Evolutionary conservation across 2,113 vertebrate genomes (phyloP).

Genomic region (Percopsis transmontana): DNA sequence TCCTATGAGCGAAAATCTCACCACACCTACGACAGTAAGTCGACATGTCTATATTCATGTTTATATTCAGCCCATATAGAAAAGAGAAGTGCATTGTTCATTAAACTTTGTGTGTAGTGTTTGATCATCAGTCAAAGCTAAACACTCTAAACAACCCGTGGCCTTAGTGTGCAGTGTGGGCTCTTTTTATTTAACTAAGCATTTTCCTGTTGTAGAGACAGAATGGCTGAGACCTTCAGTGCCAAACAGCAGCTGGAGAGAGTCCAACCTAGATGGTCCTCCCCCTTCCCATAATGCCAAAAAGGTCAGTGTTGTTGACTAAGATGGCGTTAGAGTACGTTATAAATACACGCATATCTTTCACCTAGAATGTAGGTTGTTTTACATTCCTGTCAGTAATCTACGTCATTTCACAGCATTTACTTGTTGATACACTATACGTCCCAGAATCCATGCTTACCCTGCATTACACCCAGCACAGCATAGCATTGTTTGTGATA

Average conservation of each 20-base stretch:
- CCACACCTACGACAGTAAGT: conserved; percentile 81
- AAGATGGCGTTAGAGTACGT: neutral
- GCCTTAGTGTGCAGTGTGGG: neutral
- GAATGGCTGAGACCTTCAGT: conserved; percentile 71
- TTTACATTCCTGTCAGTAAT: too few relatives aligned
- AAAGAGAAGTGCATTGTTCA: neutral
- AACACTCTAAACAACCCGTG: neutral
- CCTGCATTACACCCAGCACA: neutral
- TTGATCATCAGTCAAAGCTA: neutral
- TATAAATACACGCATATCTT: too few relatives aligned
- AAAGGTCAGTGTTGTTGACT: conserved; percentile 73
- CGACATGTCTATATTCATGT: neutral
- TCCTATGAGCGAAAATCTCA: conserved; percentile 82
- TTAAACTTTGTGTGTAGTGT: neutral
- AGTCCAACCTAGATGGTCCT: conserved; percentile 86
- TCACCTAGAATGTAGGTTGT: too few relatives aligned
- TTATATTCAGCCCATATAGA: neutral
- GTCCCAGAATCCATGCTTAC: too few relatives aligned
- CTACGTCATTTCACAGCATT: too few relatives aligned
- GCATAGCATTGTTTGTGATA: neutral
- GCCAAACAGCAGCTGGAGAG: conserved; percentile 83
- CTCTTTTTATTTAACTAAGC: neutral
- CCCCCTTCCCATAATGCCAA: conserved; percentile 49
- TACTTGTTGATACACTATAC: too few relatives aligned
- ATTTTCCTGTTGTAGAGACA: conserved; percentile 64